Evolutionary conservation across 2,113 vertebrate genomes (phyloP), one percentile per base, ranked within the genome.

Genomic region (Channa maculata): DNA sequence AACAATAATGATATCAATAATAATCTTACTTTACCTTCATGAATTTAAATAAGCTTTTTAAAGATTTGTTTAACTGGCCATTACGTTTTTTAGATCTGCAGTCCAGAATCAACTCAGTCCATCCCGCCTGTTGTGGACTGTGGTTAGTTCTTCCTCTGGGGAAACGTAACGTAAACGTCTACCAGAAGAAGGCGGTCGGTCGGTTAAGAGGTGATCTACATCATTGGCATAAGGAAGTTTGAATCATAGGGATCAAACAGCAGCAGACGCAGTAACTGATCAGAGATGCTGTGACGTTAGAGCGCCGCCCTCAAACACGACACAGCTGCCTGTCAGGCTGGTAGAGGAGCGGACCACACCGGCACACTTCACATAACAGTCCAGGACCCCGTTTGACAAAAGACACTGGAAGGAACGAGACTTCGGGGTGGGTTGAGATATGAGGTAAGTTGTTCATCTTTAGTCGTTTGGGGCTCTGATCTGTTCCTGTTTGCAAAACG

Each of bases 301-400:
- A 83, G 88, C 77, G 38, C 89, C 91, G 88, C 91, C 91, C 84
- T 71, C 72, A 14, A 9, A 64, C 61, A 5, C 44, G 61, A 69
- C 58, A 0, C 72, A 62, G 70, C 79, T 46, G 71, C 53, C 65
- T 61, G 83, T 82, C 87, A 82, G 71, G 5, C 59, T 50, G 62
- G 57, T 66, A 54, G 54, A 65, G 49, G 44, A 76, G 65, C 39
- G 49, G 69, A 24, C 5, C 69, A 24, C 5, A 36, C 33, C 61
- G 34, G 11, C 49, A 12, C 34, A 14, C 45, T 49, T 55, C 39
- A 50, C 65, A 38, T 69, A 41, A 0, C 62, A 39, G 46, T 4
- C 37, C 55, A 9, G 39, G 41, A 69, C 51, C 55, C 11, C 2
- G 11, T 66, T n/a, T 48, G 5, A 57, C 45, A 3, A 39, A 38